Conservation (phyloP, 2,113 vertebrate genomes). For the Brachypodius melanocephalos region DNA sequence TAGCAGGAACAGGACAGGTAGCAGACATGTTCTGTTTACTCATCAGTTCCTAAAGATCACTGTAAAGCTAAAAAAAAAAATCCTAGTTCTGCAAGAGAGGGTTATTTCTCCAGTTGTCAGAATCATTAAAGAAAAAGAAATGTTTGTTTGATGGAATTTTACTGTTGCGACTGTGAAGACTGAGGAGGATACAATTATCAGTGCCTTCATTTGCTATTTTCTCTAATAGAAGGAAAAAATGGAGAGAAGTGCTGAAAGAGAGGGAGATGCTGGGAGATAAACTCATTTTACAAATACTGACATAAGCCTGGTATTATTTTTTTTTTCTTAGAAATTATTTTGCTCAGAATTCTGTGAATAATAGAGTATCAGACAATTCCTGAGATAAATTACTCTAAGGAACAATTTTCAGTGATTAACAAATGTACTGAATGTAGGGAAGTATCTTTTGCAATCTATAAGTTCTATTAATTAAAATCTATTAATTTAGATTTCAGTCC, state of each 20-base stretch:
- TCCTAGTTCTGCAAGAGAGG: neutral
- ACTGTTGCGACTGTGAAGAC: neutral
- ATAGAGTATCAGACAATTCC: neutral
- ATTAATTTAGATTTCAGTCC: neutral
- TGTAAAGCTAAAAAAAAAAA: neutral
- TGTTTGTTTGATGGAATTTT: neutral
- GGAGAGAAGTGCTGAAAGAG: neutral
- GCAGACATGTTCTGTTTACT: neutral
- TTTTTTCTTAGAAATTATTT: neutral
- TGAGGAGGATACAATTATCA: neutral
- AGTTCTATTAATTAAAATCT: neutral
- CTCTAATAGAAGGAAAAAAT: neutral
- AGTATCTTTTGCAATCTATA: neutral
- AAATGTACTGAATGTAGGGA: neutral
- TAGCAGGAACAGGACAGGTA: neutral
- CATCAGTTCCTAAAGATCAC: neutral
- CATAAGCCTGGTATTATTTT: neutral
- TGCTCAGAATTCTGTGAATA: neutral
- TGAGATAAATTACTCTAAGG: neutral
- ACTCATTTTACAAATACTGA: neutral
- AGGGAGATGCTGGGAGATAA: neutral
- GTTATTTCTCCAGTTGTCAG: neutral
- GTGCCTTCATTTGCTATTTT: neutral
- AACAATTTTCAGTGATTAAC: neutral
- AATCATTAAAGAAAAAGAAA: neutral